phyloP scores from a whole-genome alignment of 2,797 vertebrate species.

The Arnoldichthys spilopterus region DNA sequence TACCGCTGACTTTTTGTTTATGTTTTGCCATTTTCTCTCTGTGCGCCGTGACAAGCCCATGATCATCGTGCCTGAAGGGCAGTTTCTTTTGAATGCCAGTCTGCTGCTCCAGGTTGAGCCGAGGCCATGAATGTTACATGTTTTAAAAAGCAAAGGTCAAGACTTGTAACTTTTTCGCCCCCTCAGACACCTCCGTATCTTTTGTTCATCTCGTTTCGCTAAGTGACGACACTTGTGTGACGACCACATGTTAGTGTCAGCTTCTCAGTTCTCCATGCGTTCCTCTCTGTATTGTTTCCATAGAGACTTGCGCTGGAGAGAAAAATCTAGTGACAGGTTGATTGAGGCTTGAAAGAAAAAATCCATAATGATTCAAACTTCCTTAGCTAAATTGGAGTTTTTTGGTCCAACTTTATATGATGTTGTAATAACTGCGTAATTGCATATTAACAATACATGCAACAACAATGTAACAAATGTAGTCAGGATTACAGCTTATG shows the following conservation, averaged over 20 bases:
- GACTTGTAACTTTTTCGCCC: constrained; percentile 58
- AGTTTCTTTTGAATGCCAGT: constrained; percentile 46
- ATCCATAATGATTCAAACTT: constrained; percentile 23
- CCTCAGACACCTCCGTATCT: constrained; percentile 40
- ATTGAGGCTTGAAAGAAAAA: constrained; percentile 63
- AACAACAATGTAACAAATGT: no score
- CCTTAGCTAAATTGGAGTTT: neutral
- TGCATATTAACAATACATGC: no score
- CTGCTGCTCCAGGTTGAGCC: constrained; percentile 41
- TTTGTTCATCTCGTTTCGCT: constrained; percentile 44
- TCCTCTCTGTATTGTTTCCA: constrained; percentile 34
- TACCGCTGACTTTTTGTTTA: constrained; percentile 48
- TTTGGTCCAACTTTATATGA: no score
- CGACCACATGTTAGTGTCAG: constrained; percentile 10
- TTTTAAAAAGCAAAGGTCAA: constrained; percentile 63
- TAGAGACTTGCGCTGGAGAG: constrained; percentile 36
- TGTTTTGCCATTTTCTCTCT: constrained; percentile 47
- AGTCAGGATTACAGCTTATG: no score
- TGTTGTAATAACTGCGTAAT: no score
- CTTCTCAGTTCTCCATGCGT: neutral
- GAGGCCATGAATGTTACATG: constrained; percentile 59
- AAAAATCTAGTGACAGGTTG: constrained; percentile 16
- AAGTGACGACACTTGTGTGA: constrained; percentile 20
- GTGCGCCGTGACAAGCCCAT: constrained; percentile 21
- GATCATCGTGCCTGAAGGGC: constrained; percentile 54